Percentiles rank a stretch among this genome's conserved stretches.
Conservation (phyloP, 2,888 invertebrate genomes). For the Arenicola marina region DNA sequence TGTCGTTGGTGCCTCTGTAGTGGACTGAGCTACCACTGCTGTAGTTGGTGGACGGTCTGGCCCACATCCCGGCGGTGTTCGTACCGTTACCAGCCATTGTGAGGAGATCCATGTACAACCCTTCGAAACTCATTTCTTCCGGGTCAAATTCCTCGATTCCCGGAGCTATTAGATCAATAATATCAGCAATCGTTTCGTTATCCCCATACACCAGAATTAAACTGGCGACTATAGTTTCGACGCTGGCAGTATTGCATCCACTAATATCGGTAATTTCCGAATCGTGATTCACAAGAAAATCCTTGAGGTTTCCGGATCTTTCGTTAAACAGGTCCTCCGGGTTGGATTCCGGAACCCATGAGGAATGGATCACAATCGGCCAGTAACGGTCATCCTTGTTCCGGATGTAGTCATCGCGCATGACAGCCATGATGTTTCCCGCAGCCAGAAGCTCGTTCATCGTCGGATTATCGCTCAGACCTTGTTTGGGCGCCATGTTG, state of each 20-base stretch:
- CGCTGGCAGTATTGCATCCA: neutral
- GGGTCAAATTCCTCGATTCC: neutral
- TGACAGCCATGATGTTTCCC: neutral
- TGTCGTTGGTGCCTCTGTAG: too few relatives aligned
- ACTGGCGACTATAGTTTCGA: neutral
- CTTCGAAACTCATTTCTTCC: conserved; percentile 7
- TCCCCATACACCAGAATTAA: neutral
- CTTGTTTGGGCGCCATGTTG: too few relatives aligned
- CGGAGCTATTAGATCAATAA: too few relatives aligned
- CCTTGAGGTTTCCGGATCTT: neutral
- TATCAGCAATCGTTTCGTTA: too few relatives aligned
- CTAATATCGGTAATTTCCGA: neutral
- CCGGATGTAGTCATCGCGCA: conserved; percentile 8
- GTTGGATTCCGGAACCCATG: neutral
- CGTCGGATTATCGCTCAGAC: too few relatives aligned
- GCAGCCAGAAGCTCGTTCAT: neutral
- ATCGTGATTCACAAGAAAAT: neutral
- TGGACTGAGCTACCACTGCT: too few relatives aligned
- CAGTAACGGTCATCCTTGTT: neutral
- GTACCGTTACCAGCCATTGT: too few relatives aligned
- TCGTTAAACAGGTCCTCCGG: conserved; percentile 6
- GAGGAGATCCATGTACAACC: too few relatives aligned
- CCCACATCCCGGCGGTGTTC: too few relatives aligned
- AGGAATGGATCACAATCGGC: neutral
- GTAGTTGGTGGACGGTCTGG: too few relatives aligned